phyloP scores from a whole-genome alignment of 2,888 invertebrate species.

The Thera britannica region DNA sequence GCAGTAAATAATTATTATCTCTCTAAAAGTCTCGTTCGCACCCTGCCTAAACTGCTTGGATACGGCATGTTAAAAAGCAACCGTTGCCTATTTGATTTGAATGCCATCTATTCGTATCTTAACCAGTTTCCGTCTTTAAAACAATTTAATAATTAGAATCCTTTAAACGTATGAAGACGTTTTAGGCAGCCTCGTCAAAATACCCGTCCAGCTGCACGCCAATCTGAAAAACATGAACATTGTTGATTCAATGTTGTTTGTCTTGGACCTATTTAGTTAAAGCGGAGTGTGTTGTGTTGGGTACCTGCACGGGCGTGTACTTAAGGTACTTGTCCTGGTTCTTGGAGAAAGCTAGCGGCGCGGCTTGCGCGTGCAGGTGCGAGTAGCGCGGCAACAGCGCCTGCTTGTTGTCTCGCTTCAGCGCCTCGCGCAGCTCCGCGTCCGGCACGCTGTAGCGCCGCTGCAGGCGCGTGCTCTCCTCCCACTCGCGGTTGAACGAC shows the following conservation, averaged over 20 bases:
- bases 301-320: slow-evolving; percentile 91
- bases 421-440: slow-evolving; percentile 92
- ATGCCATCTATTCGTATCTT: too few relatives aligned
- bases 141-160: background rate
- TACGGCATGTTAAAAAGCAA: too few relatives aligned
- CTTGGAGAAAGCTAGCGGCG: slow-evolving; percentile 93
- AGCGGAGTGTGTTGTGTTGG: background rate
- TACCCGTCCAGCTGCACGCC: slow-evolving; percentile 93
- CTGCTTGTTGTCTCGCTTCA: slow-evolving; percentile 96
- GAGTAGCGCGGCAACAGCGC: slow-evolving; percentile 94
- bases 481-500: slow-evolving; percentile 98
- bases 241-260: too few relatives aligned
- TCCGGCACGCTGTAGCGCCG: slow-evolving; percentile 97
- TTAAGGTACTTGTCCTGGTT: slow-evolving; percentile 97
- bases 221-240: slow-evolving; percentile 74
- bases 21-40: too few relatives aligned
- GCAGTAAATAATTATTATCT: too few relatives aligned
- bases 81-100: too few relatives aligned
- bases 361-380: slow-evolving; percentile 89
- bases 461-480: slow-evolving; percentile 93
- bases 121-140: background rate
- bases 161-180: background rate
- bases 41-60: too few relatives aligned
- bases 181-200: slow-evolving; percentile 93
- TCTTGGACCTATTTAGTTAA: too few relatives aligned